Conservation (phyloP, 2,888 invertebrate species). For the Dione juno region DNA sequence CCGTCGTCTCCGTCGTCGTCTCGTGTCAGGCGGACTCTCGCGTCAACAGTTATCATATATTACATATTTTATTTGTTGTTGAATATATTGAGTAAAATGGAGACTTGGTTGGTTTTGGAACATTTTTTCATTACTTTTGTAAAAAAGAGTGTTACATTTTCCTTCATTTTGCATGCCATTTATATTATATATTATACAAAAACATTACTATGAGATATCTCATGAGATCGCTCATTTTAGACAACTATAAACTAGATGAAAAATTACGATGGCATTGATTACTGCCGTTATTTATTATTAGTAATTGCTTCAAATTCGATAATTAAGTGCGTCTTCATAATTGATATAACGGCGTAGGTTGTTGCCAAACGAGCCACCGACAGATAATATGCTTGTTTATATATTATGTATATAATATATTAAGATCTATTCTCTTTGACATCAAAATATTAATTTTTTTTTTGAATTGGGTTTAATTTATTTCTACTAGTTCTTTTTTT, state of each 20-base stretch:
- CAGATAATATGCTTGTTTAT: not conserved
- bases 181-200: too few species aligned
- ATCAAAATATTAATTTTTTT: not conserved
- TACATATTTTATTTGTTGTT: conserved; percentile 20
- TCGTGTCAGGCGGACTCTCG: not conserved
- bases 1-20: not conserved
- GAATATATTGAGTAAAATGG: conserved; percentile 16
- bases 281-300: not conserved
- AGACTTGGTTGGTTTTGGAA: too few species aligned
- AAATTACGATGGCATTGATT: too few species aligned
- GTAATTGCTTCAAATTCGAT: not conserved
- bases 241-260: too few species aligned
- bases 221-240: too few species aligned
- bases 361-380: not conserved
- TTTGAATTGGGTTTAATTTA: not conserved
- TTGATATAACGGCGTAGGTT: not conserved
- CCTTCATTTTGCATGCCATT: too few species aligned
- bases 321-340: not conserved
- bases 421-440: not conserved
- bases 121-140: too few species aligned
- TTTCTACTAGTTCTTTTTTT: not conserved
- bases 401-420: too few species aligned
- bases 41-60: conserved; percentile 7
- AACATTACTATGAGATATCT: too few species aligned
- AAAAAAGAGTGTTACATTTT: too few species aligned